These are phyloP conservation scores for Tyto alba DNA, from an alignment of 2,113 vertebrate species.

Conservation along the genomic window DNA sequence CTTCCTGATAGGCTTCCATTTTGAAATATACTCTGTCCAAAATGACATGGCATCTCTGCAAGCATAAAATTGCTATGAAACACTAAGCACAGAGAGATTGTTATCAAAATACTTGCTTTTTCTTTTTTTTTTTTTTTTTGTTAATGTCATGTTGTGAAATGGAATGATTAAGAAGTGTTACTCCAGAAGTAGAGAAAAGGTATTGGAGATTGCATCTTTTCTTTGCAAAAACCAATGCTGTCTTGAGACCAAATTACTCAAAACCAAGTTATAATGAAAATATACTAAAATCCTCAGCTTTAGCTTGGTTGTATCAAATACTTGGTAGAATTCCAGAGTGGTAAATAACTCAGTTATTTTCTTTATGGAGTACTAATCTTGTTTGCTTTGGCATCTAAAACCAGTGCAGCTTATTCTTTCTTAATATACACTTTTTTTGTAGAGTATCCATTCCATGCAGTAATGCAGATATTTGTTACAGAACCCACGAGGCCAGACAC, in stretches of 20 bases:
- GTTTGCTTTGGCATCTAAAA: constrained; percentile 28
- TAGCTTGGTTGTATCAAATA: constrained; percentile 22
- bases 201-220: neutral
- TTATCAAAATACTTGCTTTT: constrained; percentile 3
- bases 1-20: constrained; percentile 3
- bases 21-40: neutral
- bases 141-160: neutral
- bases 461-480: neutral
- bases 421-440: neutral
- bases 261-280: neutral
- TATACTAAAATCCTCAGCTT: neutral
- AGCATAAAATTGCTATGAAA: neutral
- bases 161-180: neutral
- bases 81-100: neutral
- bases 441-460: neutral
- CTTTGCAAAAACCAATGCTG: neutral
- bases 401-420: constrained; percentile 1
- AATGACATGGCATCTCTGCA: neutral
- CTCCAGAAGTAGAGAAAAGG: neutral
- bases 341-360: constrained; percentile 42
- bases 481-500: neutral
- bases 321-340: constrained; percentile 36
- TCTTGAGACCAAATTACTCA: neutral
- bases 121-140: neutral
- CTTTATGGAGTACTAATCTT: constrained; percentile 23